These are phyloP conservation scores for Scaptomyza parva DNA, from an alignment of 2,888 invertebrate genomes.

Conservation along the genomic window DNA sequence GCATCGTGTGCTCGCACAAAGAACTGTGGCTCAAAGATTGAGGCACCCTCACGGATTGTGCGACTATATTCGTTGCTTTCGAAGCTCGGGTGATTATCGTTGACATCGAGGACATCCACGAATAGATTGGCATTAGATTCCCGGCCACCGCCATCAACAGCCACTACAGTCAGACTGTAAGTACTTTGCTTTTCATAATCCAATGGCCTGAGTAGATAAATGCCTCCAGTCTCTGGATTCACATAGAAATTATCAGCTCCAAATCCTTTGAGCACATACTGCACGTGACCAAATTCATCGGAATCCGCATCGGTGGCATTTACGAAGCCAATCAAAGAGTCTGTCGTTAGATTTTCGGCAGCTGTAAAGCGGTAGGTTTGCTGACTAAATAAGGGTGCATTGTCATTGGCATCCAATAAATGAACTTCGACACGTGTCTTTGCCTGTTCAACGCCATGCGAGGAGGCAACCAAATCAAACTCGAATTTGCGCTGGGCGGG, in stretches of 20 bases:
- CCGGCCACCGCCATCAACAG: constrained; percentile 92
- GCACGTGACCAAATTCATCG: constrained; percentile 89
- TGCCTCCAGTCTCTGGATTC: constrained; percentile 88
- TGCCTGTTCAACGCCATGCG: constrained; percentile 86
- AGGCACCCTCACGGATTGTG: constrained; percentile 91
- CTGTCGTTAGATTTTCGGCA: constrained; percentile 88
- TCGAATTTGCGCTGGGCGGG: constrained; percentile 87
- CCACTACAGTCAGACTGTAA: constrained; percentile 92
- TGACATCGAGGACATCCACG: constrained; percentile 90
- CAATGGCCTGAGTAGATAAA: constrained; percentile 88
- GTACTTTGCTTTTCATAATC: constrained; percentile 93
- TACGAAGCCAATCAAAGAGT: constrained; percentile 88
- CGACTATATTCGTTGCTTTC: constrained; percentile 89
- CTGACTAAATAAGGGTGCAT: constrained; percentile 89
- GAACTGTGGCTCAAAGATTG: constrained; percentile 91
- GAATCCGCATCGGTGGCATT: constrained; percentile 90
- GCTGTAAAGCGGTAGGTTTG: constrained; percentile 88
- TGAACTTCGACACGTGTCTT: constrained; percentile 88
- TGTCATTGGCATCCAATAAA: constrained; percentile 92
- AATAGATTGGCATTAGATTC: constrained; percentile 89
- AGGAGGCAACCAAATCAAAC: constrained; percentile 89
- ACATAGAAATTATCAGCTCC: constrained; percentile 91
- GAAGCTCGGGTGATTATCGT: constrained; percentile 91
- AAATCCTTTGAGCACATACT: constrained; percentile 91
- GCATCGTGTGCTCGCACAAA: constrained; percentile 91